Percentiles rank a stretch among this genome's conserved stretches.
These are phyloP conservation scores for Carlito syrichta DNA, from an alignment of 2,113 vertebrate species.

Conservation along the genomic window DNA sequence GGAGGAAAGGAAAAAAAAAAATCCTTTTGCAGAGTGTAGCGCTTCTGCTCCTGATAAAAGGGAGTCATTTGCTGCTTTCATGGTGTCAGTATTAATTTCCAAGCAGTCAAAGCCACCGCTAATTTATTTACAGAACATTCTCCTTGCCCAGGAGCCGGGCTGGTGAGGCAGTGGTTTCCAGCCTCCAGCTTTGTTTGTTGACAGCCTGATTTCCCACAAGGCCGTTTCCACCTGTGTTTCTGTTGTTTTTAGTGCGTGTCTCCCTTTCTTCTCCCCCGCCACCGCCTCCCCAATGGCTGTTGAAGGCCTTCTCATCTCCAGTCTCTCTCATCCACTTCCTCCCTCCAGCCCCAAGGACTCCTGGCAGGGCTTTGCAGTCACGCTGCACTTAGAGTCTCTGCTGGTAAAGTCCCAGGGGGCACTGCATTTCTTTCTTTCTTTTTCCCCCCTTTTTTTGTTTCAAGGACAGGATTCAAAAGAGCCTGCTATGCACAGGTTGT, in stretches of 20 bases:
- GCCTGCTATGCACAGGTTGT: conserved; percentile 84
- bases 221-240: conserved; percentile 88
- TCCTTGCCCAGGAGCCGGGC: conserved; percentile 78
- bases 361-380: conserved; percentile 83
- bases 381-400: conserved; percentile 84
- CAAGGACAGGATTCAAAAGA: conserved; percentile 88
- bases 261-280: conserved; percentile 84
- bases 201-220: conserved; percentile 89
- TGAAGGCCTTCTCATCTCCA: conserved; percentile 87
- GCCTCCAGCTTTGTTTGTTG: conserved; percentile 88
- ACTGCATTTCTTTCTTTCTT: conserved; percentile 64
- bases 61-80: conserved; percentile 83
- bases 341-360: conserved; percentile 85
- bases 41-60: conserved; percentile 82
- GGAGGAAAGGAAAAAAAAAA: not conserved
- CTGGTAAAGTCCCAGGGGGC: conserved; percentile 83
- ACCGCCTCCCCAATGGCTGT: conserved; percentile 85
- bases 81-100: conserved; percentile 86
- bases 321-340: conserved; percentile 83
- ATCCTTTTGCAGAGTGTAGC: conserved; percentile 74
- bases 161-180: conserved; percentile 81
- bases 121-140: conserved; percentile 87
- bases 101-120: conserved; percentile 82
- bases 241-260: conserved; percentile 84
- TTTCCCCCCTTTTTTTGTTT: conserved; percentile 76